Base-by-base conservation (phyloP, 2,113 vertebrate species). In the Chaetodon auriga region DNA sequence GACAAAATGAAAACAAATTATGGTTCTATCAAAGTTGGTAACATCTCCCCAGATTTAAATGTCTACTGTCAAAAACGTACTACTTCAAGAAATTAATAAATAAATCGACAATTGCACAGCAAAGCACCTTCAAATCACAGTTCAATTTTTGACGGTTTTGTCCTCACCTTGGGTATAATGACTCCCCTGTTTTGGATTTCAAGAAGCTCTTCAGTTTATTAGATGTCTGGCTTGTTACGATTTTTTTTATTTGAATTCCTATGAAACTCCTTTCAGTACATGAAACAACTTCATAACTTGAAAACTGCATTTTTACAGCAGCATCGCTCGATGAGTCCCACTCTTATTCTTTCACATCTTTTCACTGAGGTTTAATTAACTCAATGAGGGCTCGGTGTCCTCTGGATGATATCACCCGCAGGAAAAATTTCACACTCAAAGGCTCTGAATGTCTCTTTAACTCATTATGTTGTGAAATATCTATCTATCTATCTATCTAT, bases 341-440 rank as follows among this genome's bases (percentile, higher is more conserved):
- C 74, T 48, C 89, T 87, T 86, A 85, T 87, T 85, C 82, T 85
- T 78, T 80, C 75, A 86, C 87, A 82, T 83, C 80, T 85, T 81
- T 88, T 83, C 71, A 55, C 62, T n/a, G 69, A 84, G 75, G 75
- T 91, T 89, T 93, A 92, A 93, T 91, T 91, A 92, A 88, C 85
- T 89, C 83, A 82, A 84, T 55, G 84, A 90, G 84, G 86, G 82
- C 81, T 82, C 57, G 0, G 70, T 80, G 90, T 92, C 87, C 91
- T 91, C 85, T 80, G 77, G 72, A 75, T 84, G 80, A 83, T 80
- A 75, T 89, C 75, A 82, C 83, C 85, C 78, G 1, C 21, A 82
- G 90, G 86, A 89, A 69, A 70, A 7, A 82, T 85, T 81, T 80
- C 63, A 84, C 75, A 87, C 25, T 80, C 70, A 71, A 64, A 84